phyloP scores from a whole-genome alignment of 2,113 vertebrate species.

The Garra rufa region DNA sequence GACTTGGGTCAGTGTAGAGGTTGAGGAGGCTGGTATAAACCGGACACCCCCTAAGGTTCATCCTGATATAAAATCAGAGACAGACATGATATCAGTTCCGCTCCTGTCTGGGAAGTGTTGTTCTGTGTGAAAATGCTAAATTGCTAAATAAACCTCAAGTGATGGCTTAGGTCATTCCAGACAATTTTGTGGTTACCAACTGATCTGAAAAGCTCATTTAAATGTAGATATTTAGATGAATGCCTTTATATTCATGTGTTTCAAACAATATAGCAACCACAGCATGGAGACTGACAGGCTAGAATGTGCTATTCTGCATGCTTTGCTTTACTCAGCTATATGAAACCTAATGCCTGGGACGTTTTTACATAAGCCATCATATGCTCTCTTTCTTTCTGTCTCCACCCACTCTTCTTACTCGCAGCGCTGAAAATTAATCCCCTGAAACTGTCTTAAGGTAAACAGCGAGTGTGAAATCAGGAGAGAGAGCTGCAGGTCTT shows the following conservation, averaged over 20 bases:
- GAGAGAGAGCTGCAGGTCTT: neutral
- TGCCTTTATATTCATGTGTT: neutral
- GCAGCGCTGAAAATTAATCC: neutral
- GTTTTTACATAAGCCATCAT: constrained; percentile 13
- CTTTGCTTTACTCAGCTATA: neutral
- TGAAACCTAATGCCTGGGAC: neutral
- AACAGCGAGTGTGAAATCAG: neutral
- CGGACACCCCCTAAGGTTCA: neutral
- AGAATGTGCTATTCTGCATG: neutral
- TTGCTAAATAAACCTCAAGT: too few species aligned
- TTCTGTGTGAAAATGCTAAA: neutral
- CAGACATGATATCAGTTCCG: neutral
- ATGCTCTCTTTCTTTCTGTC: neutral
- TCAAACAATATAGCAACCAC: neutral
- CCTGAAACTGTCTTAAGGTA: neutral
- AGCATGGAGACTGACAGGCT: neutral
- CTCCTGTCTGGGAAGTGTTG: neutral
- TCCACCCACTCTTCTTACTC: constrained; percentile 4
- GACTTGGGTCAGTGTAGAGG: constrained; percentile 1
- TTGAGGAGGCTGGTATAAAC: neutral
- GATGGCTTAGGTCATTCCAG: too few species aligned
- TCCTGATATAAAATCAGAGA: neutral
- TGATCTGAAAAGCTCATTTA: neutral
- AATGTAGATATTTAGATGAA: neutral
- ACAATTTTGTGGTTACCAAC: neutral